A percentile compares a stretch with the other conserved stretches of the same genome.
phyloP scores from a whole-genome alignment of 2,113 vertebrate species.

The Gallinago undulata region DNA sequence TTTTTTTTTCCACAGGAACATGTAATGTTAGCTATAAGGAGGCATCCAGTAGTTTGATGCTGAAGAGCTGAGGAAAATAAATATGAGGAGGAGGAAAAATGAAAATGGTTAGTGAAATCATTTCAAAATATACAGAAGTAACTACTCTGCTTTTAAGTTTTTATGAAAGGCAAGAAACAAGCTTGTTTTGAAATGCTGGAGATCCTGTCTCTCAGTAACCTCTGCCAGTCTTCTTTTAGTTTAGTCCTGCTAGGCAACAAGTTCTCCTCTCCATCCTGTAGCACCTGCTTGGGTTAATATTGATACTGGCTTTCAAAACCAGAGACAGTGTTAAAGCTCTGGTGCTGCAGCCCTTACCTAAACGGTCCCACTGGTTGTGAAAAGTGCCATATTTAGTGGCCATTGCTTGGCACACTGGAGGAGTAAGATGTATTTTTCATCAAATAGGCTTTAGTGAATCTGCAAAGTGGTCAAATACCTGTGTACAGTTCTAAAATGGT shows the following conservation, averaged over 20 bases:
- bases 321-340: not conserved
- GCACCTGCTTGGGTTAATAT: not conserved
- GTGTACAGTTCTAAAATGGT: not conserved
- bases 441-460: not conserved
- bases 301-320: not conserved
- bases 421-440: not conserved
- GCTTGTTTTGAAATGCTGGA: not conserved
- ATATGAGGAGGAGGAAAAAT: not conserved
- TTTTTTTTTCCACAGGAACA: not conserved
- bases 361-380: not conserved
- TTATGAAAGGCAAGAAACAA: not conserved
- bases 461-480: not conserved
- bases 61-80: not conserved
- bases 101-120: not conserved
- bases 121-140: not conserved
- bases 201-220: not conserved
- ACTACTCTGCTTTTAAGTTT: not conserved
- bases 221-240: not conserved
- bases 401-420: not conserved
- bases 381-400: rapidly evolving
- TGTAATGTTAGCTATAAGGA: not conserved
- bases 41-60: not conserved
- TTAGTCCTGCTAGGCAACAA: not conserved
- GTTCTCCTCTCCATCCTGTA: not conserved
- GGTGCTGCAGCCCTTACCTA: not conserved